Evolutionary conservation across 2,113 vertebrate genomes (phyloP), one percentile per base, ranked within the genome.

Genomic region (Perca fluviatilis): DNA sequence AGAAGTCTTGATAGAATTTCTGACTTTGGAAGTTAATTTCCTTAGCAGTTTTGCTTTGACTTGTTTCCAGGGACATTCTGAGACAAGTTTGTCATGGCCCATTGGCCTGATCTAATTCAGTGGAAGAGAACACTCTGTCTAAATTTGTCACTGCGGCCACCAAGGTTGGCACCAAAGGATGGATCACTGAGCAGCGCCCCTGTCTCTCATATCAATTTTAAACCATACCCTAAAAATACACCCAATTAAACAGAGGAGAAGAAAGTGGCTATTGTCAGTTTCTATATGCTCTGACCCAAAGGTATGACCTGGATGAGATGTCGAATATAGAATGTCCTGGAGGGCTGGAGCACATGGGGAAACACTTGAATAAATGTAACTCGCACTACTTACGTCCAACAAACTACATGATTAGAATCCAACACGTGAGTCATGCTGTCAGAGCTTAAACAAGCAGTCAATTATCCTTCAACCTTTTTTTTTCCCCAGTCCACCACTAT

Each of bases 91-190:
- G 92, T 92, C 90, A 91, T 89, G 89, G 90, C 74, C 86, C 86
- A 93, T 84, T 91, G 87, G 72, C 77, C 86, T 88, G 82, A 94
- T 94, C 87, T 94, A 93, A 94, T 92, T 93, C 91, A 77, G 84
- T 86, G 74, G 72, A 92, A 78, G 80, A 82, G 88, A 92, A 90
- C 83, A 58, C 60, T 82, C 85, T 90, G 87, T 92, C 92, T 92
- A 93, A 91, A 94, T 93, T 90, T 93, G 92, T 93, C 91, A 94
- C 83, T 62, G 69, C 50, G 74, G 89, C 89, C 90, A 94, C 89
- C 84, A 93, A 91, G 87, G 90, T 90, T 92, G 88, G 87, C 91
- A 80, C 80, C 82, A 47, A 61, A 80, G 84, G 85, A 93, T 87
- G 87, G 89, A 89, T 92, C 87, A 89, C 88, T 92, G 91, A 93